Evolutionary conservation across 2,888 invertebrate species (phyloP), one percentile per base, ranked within the genome.

Genomic region (Volucella zonaria): DNA sequence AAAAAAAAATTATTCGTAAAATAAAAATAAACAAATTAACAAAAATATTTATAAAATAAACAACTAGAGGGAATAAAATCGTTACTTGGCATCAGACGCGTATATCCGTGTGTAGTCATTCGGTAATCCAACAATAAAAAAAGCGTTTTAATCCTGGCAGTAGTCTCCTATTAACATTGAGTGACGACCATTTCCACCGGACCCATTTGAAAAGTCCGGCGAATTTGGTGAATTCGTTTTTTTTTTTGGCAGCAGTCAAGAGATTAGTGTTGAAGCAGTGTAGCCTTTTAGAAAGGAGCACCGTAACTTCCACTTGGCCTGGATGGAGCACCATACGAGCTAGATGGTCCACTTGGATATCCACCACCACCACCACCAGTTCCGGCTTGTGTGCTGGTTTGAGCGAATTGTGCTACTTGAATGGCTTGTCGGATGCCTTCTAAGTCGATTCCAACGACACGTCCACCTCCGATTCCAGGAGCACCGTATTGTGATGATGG

Each of bases 361-460:
- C 91, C 90, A 80, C 88, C 90, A 59, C 91, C 90, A 80, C 88
- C 90, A 59, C 91, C 91, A 70, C 89, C 91, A 54, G 92, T 92
- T 54, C 92, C 92, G 87, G 93, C 88, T 81, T 93, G 94, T 88
- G 94, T 92, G 91, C 93, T 93, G 87, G 93, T 92, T 92, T 96
- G 96, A 88, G 95, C 94, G 93, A 95, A 96, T 90, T 97, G 96
- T 54, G 97, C 97, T 87, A 97, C 96, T 91, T 97, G 96, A 92
- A 97, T 95, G 88, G 96, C 96, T 89, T 96, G 96, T 89, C 96
- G 95, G 89, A 96, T 95, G 87, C 96, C 96, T 89, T 96, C 97
- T 87, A 97, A 95, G 92, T 96, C 95, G 92, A 97, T 95, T 87
- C 96, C 97, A 88, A 96, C 96, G 74, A 97, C 96, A 80, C 91